Base-by-base conservation (phyloP, 1,140 invertebrate species). In the Drosophila insularis region DNA sequence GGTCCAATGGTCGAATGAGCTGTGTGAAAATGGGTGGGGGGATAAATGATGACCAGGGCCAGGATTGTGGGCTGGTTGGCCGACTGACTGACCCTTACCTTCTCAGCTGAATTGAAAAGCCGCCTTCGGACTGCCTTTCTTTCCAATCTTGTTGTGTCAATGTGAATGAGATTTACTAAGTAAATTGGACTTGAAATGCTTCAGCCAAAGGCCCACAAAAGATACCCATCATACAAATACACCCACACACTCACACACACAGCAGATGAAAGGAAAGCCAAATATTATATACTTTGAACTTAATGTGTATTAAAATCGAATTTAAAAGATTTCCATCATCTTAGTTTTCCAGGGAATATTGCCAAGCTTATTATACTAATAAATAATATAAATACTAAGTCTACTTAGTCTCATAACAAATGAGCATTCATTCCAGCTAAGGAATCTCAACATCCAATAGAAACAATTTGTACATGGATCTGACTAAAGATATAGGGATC, bases 161-260 rank as follows among this genome's bases (percentile, higher is more conserved):
- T 77, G 55, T 37, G 63, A 54, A 68, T 67, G 53, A 53, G 53
- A 64, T 77, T 50, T 69, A 74, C 67, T 63, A 65, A 81, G 74
- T 81, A 81, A 87, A 85, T 85, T 85, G 78, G 82, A 87, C 86
- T 85, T 71, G 55, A 71, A 71, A 67, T 75, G 72, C 71, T 32
- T 53, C 32, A 50, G 40, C 37, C 71, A 32, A 27, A 32, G 35
- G 35, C 59, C 3, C 37, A 54, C 60, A 58, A 35, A 31, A 64
- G 71, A 68, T 56, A 65, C 17, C 17, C 43, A 17, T 17, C 39
- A 63, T 71, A 65, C 71, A 64, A 64, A 63, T 11, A 19, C 40
- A 40, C 58, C 39, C 35, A 50, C 59, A 23, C 40, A 59, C n/a
- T 21, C 43, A 46, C 31, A 50, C 35, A 61, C 31, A 40, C 46